Conservation (phyloP, 2,888 invertebrate species). For the Pheosia tremula region DNA sequence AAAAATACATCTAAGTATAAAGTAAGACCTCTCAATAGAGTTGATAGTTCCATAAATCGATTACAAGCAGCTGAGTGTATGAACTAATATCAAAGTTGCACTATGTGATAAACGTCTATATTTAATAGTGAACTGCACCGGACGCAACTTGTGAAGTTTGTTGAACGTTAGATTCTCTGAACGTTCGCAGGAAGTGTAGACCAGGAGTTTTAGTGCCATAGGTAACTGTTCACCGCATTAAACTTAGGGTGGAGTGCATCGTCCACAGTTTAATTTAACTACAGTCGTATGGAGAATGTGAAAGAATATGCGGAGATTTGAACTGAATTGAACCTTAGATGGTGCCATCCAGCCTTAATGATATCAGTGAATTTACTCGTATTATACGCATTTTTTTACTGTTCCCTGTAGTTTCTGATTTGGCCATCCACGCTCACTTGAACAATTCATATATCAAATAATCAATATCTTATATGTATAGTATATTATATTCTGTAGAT, state of each 20-base stretch:
- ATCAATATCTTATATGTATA: no score
- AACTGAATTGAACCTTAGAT: no score
- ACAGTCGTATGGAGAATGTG: no score
- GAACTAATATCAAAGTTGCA: conserved; percentile 26
- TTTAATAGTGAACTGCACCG: conserved; percentile 13
- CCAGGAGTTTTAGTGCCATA: background rate
- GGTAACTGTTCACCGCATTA: background rate
- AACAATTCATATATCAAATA: no score
- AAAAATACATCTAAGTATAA: background rate
- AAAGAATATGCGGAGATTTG: no score
- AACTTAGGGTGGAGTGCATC: background rate
- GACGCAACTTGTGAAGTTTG: conserved; percentile 9
- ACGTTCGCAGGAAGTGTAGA: background rate
- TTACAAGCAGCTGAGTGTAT: conserved; percentile 19
- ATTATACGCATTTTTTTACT: no score
- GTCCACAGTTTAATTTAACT: no score
- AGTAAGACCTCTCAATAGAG: conserved; percentile 16
- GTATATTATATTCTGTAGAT: no score
- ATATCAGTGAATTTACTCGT: no score
- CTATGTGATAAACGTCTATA: conserved; percentile 10
- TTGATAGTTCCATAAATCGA: conserved; percentile 19
- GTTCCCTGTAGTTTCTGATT: no score
- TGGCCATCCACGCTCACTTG: no score
- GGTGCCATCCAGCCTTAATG: no score
- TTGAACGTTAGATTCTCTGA: conserved; percentile 4